Conservation (phyloP, 2,888 invertebrate genomes). For the Temnothorax unifasciatus region DNA sequence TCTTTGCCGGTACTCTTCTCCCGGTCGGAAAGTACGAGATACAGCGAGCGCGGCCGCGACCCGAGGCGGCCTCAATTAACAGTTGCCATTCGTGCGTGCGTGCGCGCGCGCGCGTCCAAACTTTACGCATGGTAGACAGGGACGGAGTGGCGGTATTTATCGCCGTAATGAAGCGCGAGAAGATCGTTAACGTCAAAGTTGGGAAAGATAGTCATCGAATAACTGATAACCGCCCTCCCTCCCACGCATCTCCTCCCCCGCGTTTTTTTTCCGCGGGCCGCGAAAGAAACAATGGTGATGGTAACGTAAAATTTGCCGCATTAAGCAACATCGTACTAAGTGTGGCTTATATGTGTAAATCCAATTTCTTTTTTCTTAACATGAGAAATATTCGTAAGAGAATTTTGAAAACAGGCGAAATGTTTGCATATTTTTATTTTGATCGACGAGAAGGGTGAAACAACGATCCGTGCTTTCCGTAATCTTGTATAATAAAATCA, state of each 20-base stretch:
- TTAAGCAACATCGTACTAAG: neutral
- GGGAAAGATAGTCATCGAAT: constrained; percentile 56
- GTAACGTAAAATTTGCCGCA: neutral
- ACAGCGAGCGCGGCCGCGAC: constrained; percentile 24
- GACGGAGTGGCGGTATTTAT: constrained; percentile 44
- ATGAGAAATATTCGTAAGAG: neutral
- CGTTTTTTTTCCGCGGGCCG: constrained; percentile 15
- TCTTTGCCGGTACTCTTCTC: constrained; percentile 38
- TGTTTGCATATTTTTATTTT: neutral
- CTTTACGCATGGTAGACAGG: constrained; percentile 27
- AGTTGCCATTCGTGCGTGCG: constrained; percentile 34
- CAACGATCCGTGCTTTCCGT: neutral
- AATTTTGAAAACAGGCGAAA: neutral
- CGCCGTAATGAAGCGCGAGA: constrained; percentile 49
- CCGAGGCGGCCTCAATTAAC: constrained; percentile 48
- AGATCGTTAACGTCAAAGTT: constrained; percentile 51
- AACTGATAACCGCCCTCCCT: constrained; percentile 47
- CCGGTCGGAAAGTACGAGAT: neutral
- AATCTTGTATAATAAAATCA: neutral
- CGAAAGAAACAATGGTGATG: constrained; percentile 9
- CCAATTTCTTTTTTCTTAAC: neutral
- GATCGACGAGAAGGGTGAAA: neutral
- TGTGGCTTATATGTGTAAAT: neutral
- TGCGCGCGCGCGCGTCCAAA: constrained; percentile 30
- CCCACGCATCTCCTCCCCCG: neutral